phyloP scores from a whole-genome alignment of 2,113 vertebrate genomes.

The Caretta caretta region DNA sequence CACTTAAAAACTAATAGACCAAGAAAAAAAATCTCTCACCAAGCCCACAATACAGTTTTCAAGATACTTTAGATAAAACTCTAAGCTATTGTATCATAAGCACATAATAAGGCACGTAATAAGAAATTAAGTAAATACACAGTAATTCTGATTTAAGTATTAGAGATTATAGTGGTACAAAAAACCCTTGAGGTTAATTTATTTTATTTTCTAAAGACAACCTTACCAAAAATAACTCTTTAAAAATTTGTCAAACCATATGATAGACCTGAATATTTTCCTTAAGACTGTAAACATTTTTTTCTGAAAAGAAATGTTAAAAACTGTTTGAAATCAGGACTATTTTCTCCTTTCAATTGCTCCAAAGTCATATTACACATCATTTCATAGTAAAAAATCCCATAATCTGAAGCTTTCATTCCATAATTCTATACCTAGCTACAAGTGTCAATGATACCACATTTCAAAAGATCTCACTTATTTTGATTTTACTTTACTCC shows the following conservation, averaged over 20 bases:
- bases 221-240: slow-evolving; percentile 89
- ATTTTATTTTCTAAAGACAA: slow-evolving; percentile 79
- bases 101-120: slow-evolving; percentile 90
- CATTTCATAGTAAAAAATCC: slow-evolving; percentile 38
- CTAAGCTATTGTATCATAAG: slow-evolving; percentile 82
- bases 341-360: slow-evolving; percentile 69
- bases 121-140: slow-evolving; percentile 87
- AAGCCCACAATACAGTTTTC: slow-evolving; percentile 79
- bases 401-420: background rate
- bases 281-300: slow-evolving; percentile 83
- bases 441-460: slow-evolving; percentile 24
- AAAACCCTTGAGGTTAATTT: slow-evolving; percentile 79
- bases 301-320: slow-evolving; percentile 74
- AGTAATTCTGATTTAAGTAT: slow-evolving; percentile 84
- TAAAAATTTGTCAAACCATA: slow-evolving; percentile 87
- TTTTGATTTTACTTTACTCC: slow-evolving; percentile 26
- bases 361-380: slow-evolving; percentile 51
- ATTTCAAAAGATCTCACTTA: slow-evolving; percentile 44
- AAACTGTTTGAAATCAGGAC: slow-evolving; percentile 65
- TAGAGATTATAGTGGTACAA: slow-evolving; percentile 86
- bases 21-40: slow-evolving; percentile 72
- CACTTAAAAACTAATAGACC: slow-evolving; percentile 73
- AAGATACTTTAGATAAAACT: slow-evolving; percentile 81
- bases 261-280: slow-evolving; percentile 87
- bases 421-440: slow-evolving; percentile 28